A percentile compares a stretch with the other conserved stretches of the same genome.
Evolutionary conservation across 1,140 invertebrate species (phyloP).

Genomic region (Drosophila sproati): DNA sequence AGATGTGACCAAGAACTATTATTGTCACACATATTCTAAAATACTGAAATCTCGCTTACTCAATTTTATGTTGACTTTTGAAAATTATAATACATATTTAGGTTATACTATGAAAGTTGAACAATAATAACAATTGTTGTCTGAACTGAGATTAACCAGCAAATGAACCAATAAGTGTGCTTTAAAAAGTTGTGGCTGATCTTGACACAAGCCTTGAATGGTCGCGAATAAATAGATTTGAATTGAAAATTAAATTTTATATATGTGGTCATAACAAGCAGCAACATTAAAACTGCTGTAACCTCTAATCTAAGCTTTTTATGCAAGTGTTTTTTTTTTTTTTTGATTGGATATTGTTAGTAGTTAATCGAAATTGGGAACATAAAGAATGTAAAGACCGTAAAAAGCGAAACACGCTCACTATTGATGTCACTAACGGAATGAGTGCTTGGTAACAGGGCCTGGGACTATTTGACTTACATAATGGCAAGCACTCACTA

Average conservation of each 20-base stretch:
- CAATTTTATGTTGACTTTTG: too few relatives aligned
- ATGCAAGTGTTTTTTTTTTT: neutral
- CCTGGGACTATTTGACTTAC: constrained; percentile 29
- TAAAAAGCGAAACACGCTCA: constrained; percentile 5
- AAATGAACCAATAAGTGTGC: neutral
- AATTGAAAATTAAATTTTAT: too few relatives aligned
- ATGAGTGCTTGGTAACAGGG: constrained; percentile 38
- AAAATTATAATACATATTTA: too few relatives aligned
- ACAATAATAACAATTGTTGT: too few relatives aligned
- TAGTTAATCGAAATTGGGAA: constrained; percentile 6
- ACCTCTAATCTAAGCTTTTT: too few relatives aligned
- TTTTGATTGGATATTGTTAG: neutral
- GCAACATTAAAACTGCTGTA: too few relatives aligned
- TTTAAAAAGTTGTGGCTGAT: neutral
- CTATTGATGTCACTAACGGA: constrained; percentile 38
- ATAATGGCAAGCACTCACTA: constrained; percentile 28
- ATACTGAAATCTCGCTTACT: too few relatives aligned
- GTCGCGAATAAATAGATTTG: neutral
- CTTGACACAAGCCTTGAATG: neutral
- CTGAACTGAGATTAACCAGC: neutral
- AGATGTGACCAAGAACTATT: too few relatives aligned
- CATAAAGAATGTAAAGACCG: constrained; percentile 4
- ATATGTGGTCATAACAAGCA: too few relatives aligned
- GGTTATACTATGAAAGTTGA: too few relatives aligned
- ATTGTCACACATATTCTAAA: too few relatives aligned